Base-by-base conservation (phyloP, 2,888 invertebrate genomes). In the Leptopilina syphax region DNA sequence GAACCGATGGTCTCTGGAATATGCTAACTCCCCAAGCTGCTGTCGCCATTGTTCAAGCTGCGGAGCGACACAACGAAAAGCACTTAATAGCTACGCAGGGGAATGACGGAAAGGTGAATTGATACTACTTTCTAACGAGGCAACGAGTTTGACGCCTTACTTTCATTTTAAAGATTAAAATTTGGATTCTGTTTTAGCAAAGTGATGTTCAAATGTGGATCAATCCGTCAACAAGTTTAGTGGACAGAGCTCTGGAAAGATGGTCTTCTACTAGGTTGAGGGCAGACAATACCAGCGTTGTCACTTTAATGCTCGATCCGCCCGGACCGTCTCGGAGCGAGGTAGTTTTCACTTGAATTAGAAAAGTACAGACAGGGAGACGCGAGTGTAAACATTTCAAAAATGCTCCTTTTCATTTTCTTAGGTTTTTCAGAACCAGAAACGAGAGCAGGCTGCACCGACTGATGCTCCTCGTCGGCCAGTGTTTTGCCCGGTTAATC, bases 1-100 rank as follows among this genome's bases (percentile, higher is more conserved):
- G 98, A 78, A 98, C 98, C 0, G 99, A 99, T 92, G 99, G 99
- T 0, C 93, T 99, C 57, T 99, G 98, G 96, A 99, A 99, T 92
- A 98, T 99, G 95, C 93, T 99, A 83, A 95, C 95, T 1, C 94
- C 98, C 0, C 95, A 96, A 85, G 95, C 95, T 84, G 97, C 98
- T 0, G 97, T 98, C 7, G 94, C 95, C 79, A 94, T 97, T 82
- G 98, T 98, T 1, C 96, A 96, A 86, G 95, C 95, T 66, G 96
- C 96, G 0, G 97, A 97, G 91, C 93, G 94, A 57, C 95, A 96
- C 86, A 97, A 97, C 89, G 96, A 97, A 87, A 94, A 94, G 12
- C 92, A 92, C 78, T 85, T 92, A 18, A 91, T 92, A 73, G 92
- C 92, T 79, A 91, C 91, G 10, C 92, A 90, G 78, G 92, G 90